phyloP scores from a whole-genome alignment of 2,113 vertebrate genomes.

The Rousettus leschenaultii region DNA sequence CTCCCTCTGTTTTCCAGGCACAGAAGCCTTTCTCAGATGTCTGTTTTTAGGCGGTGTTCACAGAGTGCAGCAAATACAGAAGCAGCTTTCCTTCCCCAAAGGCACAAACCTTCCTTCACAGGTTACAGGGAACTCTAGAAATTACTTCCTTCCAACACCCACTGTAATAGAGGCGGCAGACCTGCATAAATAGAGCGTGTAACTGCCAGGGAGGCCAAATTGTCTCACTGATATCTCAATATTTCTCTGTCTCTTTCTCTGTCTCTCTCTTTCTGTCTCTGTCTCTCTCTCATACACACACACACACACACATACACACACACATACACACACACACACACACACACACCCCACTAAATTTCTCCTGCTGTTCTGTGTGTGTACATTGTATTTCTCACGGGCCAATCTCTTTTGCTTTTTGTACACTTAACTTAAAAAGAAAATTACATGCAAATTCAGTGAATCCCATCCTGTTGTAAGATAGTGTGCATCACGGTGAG shows the following conservation, averaged over 20 bases:
- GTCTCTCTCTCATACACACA: neutral
- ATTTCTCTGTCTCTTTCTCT: too few relatives aligned
- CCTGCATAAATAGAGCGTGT: neutral
- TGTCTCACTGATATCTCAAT: fast-evolving
- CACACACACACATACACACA: neutral
- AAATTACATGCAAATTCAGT: neutral
- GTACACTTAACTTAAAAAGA: neutral
- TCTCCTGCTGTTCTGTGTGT: neutral
- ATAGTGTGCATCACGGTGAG: fast-evolving
- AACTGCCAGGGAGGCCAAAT: neutral
- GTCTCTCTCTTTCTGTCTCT: too few relatives aligned
- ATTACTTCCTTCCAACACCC: neutral
- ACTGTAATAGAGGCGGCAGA: neutral
- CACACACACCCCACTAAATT: neutral
- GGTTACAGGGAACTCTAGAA: conserved; percentile 48
- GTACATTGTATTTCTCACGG: neutral
- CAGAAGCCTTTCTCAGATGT: conserved; percentile 60
- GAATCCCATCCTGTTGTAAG: neutral
- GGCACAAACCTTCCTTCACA: conserved; percentile 45
- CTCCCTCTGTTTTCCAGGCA: conserved; percentile 74
- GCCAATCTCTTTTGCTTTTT: neutral
- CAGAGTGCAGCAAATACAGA: conserved; percentile 61
- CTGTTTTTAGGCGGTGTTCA: conserved; percentile 60
- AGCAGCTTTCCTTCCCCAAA: conserved; percentile 52
- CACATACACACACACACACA: neutral